Base-by-base conservation (phyloP, 2,888 invertebrate genomes). In the Eupeodes luniger region DNA sequence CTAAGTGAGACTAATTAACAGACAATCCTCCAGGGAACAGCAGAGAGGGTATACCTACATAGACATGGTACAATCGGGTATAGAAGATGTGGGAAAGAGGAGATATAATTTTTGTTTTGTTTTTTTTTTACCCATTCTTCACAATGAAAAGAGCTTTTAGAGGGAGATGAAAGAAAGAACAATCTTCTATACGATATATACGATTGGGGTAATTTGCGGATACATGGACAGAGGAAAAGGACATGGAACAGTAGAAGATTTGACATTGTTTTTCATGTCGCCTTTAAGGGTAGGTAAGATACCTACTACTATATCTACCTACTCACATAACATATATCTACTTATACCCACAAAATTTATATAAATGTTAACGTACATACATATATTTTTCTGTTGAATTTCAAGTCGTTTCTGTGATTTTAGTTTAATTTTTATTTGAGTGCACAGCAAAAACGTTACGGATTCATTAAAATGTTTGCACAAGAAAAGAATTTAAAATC, bases 1-100 rank as follows among this genome's bases (percentile, higher is more conserved):
- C 93, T 92, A 92, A 93, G 93, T 93, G 92, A 92, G 92, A 93
- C 93, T 93, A 93, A 93, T 93, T 93, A 93, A 92, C 92, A 91
- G 92, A 90, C 91, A 90, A 92, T 92, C 92, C 91, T 76, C 79
- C 79, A 89, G 81, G 87, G 89, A 81, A 61, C 47, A 14, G 59
- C 36, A 72, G 47, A 12, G 72, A 19, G 69, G 11, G 55, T 40
- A 70, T 16, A 40, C 40, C 40, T 40, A 40, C 40, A 40, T 40
- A 78, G 78, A 85, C 88, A 85, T 81, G 81, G 85, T 69, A 88
- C 81, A 88, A 85, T 85, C 53, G 75, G 75, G 82, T 51, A 11
- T 53, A 51, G 9, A 40, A 27, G 27, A 27, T 27, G 27, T 3
- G 40, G 9, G 53, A 19, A 62, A 61, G 62, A 67, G 61, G 76